Evolutionary conservation across 2,888 invertebrate genomes (phyloP), one percentile per base, ranked within the genome.

Genomic region (Sturmia bella): DNA sequence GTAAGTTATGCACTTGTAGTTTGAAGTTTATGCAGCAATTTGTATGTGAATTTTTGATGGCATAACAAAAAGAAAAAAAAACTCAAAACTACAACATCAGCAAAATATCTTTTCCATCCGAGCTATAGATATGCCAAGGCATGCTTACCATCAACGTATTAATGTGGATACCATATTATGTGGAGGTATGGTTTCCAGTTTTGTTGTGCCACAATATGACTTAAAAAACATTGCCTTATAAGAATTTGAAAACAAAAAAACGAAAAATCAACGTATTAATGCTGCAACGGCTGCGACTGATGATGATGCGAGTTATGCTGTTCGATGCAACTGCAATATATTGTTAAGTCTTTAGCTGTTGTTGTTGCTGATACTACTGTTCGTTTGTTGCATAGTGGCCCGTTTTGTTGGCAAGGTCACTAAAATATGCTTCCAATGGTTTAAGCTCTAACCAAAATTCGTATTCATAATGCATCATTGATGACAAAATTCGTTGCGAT

Each of bases 401-500:
- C 19, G 24, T 21, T 48, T 61, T 50, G 57, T 57, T 73, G 52
- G 66, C 78, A 79, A 79, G 78, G 78, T 79, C 78, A 72, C 66
- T 79, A 61, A 72, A 52, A 37, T 59, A 43, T 66, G 64, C 78
- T 72, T 78, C 57, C 72, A 72, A 54, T 66, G 66, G 78, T 64
- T 70, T 78, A 82, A 78, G 70, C 78, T 66, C 45, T 70, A 78
- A 68, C 73, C 59, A 64, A 78, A 75, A 78, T 69, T 82, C 78
- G 66, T 70, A 82, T 82, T 82, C 82, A 78, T 78, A 82, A 78
- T 78, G 82, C 78, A 82, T 78, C 78, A 75, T 66, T 70, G 82
- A 82, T 75, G 82, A 78, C 70, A 82, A 78, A 82, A 82, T 78
- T 82, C 78, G 56, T 68, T 75, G 70, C 82, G 82, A 82, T 78